Evolutionary conservation across 2,113 vertebrate species (phyloP).

Genomic region (Erinaceus europaeus): DNA sequence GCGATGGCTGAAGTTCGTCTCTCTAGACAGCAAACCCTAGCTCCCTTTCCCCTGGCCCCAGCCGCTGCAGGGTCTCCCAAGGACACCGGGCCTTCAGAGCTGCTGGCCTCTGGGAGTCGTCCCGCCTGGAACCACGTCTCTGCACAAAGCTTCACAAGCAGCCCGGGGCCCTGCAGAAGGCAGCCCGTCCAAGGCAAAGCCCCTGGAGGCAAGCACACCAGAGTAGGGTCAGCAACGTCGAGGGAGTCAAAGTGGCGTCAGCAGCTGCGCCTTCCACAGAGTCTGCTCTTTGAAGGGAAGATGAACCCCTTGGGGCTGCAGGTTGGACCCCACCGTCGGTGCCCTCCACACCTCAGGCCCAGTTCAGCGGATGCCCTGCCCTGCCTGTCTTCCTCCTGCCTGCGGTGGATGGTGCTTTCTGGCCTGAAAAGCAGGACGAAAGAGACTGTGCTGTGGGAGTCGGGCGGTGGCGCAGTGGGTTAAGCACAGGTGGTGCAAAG

Average conservation of each 20-base stretch:
- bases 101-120: not conserved
- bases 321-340: not conserved
- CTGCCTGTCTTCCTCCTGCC: conserved; percentile 47
- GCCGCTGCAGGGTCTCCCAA: too few species aligned
- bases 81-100: too few species aligned
- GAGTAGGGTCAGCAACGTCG: conserved; percentile 68
- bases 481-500: too few species aligned
- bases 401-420: conserved; percentile 20
- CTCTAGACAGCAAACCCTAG: too few species aligned
- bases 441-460: conserved; percentile 38
- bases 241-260: conserved; percentile 56
- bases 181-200: conserved; percentile 71
- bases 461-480: too few species aligned
- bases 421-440: conserved; percentile 50
- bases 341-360: conserved; percentile 33
- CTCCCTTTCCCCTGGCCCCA: too few species aligned
- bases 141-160: conserved; percentile 16
- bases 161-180: not conserved
- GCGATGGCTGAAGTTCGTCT: too few species aligned
- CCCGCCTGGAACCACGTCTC: not conserved
- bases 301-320: conserved; percentile 6
- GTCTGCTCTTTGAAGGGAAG: conserved; percentile 31
- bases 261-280: conserved; percentile 43
- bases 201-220: conserved; percentile 49
- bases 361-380: conserved; percentile 46